These are phyloP conservation scores for Drosophila persimilis DNA, from an alignment of 1,140 invertebrate species.

Conservation along the genomic window DNA sequence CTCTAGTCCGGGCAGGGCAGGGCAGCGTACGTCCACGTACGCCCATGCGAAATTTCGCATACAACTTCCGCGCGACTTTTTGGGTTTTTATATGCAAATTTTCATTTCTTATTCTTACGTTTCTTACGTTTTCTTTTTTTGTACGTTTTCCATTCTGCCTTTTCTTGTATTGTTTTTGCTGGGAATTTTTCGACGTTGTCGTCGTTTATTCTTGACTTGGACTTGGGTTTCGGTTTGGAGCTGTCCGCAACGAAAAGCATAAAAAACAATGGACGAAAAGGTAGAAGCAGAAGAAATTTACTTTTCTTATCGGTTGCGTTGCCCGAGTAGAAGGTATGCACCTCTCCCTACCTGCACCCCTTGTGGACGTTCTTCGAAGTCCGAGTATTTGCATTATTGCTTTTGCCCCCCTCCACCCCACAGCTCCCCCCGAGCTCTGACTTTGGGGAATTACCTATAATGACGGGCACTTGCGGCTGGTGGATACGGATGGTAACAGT, in stretches of 20 bases:
- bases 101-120: conserved; percentile 50
- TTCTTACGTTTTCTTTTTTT: background rate
- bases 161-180: conserved; percentile 13
- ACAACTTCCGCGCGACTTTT: conserved; percentile 69
- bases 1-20: conserved; percentile 41
- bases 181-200: conserved; percentile 37
- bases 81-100: conserved; percentile 71
- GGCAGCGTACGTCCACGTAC: conserved; percentile 56
- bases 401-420: background rate
- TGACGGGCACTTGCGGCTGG: conserved; percentile 30
- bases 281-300: conserved; percentile 38
- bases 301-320: conserved; percentile 53
- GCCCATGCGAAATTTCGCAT: conserved; percentile 72
- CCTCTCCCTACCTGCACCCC: conserved; percentile 2
- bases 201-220: conserved; percentile 48
- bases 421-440: conserved; percentile 5
- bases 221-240: conserved; percentile 38
- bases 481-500: background rate
- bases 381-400: conserved; percentile 50
- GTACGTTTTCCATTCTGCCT: background rate
- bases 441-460: conserved; percentile 52
- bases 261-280: conserved; percentile 31
- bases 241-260: conserved; percentile 37
- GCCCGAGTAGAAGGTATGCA: conserved; percentile 6
- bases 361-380: conserved; percentile 4